Base-by-base conservation (phyloP, 2,888 invertebrate genomes). In the Allolobophora icterica region DNA sequence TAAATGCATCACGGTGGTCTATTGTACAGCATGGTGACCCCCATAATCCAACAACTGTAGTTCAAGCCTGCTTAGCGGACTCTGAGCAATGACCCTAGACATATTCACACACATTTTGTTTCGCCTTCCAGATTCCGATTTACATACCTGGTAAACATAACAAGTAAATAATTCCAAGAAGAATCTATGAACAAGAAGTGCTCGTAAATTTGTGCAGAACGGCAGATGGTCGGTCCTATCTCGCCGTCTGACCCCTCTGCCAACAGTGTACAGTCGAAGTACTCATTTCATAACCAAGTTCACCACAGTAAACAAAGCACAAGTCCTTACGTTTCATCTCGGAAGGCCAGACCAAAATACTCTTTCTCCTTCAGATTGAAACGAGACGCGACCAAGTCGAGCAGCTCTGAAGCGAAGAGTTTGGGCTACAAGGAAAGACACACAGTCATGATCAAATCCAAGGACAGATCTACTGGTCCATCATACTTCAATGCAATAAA, bases 331-430 rank as follows among this genome's bases (percentile, higher is more conserved):
- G 90, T 92, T n/a, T 92, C 92, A 90, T 92, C 96, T 58, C 95
- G 92, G 93, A 95, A 96, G 90, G 95, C 95, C 83, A 96, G 93
- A 58, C 96, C 96, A 94, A 96, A 96, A 93, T 96, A 96, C 93
- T 96, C 95, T 93, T 96, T 96, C 93, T 96, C 96, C 93, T 95
- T 96, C 58, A 96, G 94, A 91, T 95, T 95, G 94, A 95, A 95
- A 94, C 96, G 96, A 24, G 96, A 96, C 52, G 96, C 94, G 52
- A 96, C 96, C 91, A 96, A 94, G 93, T 96, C 96, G 91, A 96
- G 93, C 90, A 96, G 94, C 92, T 96, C 96, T 52, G 94, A 94
- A 83, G 96, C 94, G 91, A 94, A 95, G 91, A 96, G 93, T 92
- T 95, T 95, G 33, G 96, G 96, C 95, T 96, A 91, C 13, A 40